These are phyloP conservation scores for Atopsyche davidsoni DNA, from an alignment of 1,140 invertebrate species.

Conservation along the genomic window DNA sequence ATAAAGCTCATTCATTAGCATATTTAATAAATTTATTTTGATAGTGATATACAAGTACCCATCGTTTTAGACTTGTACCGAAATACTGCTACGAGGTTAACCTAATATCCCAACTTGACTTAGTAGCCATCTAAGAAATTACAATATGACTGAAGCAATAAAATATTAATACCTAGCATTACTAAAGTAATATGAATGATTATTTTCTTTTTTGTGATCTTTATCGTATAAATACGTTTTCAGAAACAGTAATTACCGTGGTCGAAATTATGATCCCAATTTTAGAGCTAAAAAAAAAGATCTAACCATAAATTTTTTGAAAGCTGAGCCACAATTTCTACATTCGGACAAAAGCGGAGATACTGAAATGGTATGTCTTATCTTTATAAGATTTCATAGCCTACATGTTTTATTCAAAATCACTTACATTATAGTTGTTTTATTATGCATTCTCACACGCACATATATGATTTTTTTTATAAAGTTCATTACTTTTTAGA, in stretches of 20 bases:
- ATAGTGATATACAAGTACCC: too few relatives aligned
- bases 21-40: too few relatives aligned
- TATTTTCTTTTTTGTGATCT: background rate
- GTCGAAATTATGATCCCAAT: background rate
- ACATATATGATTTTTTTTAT: too few relatives aligned
- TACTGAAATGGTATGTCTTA: background rate
- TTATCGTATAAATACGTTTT: background rate
- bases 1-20: too few relatives aligned
- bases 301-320: too few relatives aligned
- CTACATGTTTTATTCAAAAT: background rate
- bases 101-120: background rate
- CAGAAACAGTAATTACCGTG: background rate
- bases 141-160: background rate
- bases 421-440: too few relatives aligned
- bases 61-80: background rate
- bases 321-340: background rate
- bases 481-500: too few relatives aligned
- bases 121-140: background rate
- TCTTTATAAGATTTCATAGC: background rate
- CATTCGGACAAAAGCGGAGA: background rate
- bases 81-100: background rate
- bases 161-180: background rate
- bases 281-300: too few relatives aligned
- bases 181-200: background rate
- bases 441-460: too few relatives aligned